Evolutionary conservation across 1,140 invertebrate genomes (phyloP).

Genomic region (Drosophila albomicans): DNA sequence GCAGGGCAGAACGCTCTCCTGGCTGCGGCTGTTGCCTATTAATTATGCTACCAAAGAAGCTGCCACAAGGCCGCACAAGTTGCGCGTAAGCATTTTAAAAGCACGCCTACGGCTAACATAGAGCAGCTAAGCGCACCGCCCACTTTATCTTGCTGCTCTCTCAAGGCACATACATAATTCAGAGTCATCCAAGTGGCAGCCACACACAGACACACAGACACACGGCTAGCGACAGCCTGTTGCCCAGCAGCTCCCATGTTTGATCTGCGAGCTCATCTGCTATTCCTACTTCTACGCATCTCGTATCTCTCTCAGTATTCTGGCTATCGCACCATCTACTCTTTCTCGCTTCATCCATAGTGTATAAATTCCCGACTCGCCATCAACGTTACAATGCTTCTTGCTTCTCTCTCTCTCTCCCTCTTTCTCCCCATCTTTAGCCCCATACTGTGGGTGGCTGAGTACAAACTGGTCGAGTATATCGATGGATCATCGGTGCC

Average conservation of each 20-base stretch:
- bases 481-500: constrained; percentile 89
- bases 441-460: constrained; percentile 91
- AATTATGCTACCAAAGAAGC: constrained; percentile 67
- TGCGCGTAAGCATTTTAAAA: constrained; percentile 55
- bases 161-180: constrained; percentile 42
- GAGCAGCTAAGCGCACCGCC: background rate
- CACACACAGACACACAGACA: too few relatives aligned
- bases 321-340: constrained; percentile 28
- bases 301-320: constrained; percentile 9
- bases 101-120: constrained; percentile 38
- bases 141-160: background rate
- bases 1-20: constrained; percentile 19
- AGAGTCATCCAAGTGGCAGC: constrained; percentile 2
- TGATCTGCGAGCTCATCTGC: constrained; percentile 23
- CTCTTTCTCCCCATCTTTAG: constrained; percentile 85
- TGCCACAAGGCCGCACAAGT: constrained; percentile 28
- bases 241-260: background rate
- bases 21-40: constrained; percentile 58
- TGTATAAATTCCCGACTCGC: constrained; percentile 1
- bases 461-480: constrained; percentile 89
- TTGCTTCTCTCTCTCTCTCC: constrained; percentile 40
- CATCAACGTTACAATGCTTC: constrained; percentile 63
- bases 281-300: constrained; percentile 11
- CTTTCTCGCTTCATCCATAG: constrained; percentile 23
- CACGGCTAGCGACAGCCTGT: constrained; percentile 15